Percentiles rank a stretch among this genome's conserved stretches.
Evolutionary conservation across 2,888 invertebrate species (phyloP).

Genomic region (Slavum lentiscoides): DNA sequence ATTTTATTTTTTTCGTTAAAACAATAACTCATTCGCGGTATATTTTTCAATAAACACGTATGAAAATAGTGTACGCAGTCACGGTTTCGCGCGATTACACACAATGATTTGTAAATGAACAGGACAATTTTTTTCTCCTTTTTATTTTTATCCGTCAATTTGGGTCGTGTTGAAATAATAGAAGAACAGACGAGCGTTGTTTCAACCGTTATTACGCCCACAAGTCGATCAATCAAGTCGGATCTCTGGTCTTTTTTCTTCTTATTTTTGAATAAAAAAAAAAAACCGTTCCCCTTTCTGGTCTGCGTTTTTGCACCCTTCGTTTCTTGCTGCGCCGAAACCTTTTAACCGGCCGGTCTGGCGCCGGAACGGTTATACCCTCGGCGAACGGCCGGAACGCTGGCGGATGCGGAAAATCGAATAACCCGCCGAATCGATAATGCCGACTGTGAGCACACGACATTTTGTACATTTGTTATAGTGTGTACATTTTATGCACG

Average conservation of each 20-base stretch:
- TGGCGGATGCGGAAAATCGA: constrained; percentile 15
- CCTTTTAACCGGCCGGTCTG: constrained; percentile 50
- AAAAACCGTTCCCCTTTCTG: constrained; percentile 30
- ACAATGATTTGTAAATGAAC: too few species aligned
- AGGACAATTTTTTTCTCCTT: too few species aligned
- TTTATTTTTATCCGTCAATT: not conserved
- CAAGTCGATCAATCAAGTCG: constrained; percentile 44
- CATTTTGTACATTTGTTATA: not conserved
- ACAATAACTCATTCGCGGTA: too few species aligned
- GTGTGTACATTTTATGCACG: not conserved
- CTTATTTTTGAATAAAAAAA: constrained; percentile 19
- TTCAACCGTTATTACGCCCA: constrained; percentile 7
- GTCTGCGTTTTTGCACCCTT: constrained; percentile 28
- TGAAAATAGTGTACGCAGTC: too few species aligned
- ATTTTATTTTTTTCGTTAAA: too few species aligned
- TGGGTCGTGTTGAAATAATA: not conserved
- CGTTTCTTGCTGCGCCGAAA: constrained; percentile 24
- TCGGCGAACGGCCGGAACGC: not conserved
- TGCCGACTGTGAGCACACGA: not conserved
- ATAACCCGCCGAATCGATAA: constrained; percentile 8
- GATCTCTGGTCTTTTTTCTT: not conserved
- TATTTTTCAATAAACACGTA: too few species aligned
- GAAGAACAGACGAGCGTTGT: constrained; percentile 1
- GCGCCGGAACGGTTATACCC: constrained; percentile 34
- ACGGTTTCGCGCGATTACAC: too few species aligned